Evolutionary conservation across 2,888 invertebrate genomes (phyloP).

Genomic region (Ischnura elegans): DNA sequence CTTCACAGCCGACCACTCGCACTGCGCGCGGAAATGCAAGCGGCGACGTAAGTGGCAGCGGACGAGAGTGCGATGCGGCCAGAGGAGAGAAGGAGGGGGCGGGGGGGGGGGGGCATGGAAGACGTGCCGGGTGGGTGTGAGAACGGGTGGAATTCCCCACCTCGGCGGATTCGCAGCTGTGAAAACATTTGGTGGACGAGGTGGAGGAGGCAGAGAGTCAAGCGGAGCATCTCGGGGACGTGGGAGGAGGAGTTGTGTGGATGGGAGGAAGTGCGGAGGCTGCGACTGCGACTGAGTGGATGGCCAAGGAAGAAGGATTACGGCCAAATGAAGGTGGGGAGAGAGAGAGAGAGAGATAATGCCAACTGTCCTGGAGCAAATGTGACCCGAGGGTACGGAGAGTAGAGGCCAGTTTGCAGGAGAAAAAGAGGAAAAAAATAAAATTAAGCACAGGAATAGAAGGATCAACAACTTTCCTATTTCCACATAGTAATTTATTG

Average conservation of each 20-base stretch:
- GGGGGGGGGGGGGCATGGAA: neutral
- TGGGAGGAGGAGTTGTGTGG: slow-evolving; percentile 14
- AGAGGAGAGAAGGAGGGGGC: neutral
- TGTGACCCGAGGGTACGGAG: no score
- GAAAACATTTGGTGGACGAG: slow-evolving; percentile 55
- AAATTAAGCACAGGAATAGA: no score
- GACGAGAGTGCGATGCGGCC: neutral
- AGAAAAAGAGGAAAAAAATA: no score
- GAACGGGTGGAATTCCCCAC: neutral
- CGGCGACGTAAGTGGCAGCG: slow-evolving; percentile 30
- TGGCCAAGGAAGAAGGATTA: neutral
- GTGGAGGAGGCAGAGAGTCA: slow-evolving; percentile 30
- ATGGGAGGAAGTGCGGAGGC: slow-evolving; percentile 43
- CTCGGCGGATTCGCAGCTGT: slow-evolving; percentile 54
- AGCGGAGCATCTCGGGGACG: slow-evolving; percentile 9
- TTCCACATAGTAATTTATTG: no score
- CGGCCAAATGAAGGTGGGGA: neutral
- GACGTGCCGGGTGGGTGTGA: neutral
- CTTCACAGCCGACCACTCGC: neutral
- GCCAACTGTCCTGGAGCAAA: no score
- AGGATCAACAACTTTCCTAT: no score
- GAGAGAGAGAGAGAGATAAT: no score
- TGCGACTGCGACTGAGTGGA: neutral
- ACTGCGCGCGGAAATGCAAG: slow-evolving; percentile 27
- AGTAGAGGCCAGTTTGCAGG: no score